Conservation (phyloP, 2,888 invertebrate species). For the Itoplectis maculator region DNA sequence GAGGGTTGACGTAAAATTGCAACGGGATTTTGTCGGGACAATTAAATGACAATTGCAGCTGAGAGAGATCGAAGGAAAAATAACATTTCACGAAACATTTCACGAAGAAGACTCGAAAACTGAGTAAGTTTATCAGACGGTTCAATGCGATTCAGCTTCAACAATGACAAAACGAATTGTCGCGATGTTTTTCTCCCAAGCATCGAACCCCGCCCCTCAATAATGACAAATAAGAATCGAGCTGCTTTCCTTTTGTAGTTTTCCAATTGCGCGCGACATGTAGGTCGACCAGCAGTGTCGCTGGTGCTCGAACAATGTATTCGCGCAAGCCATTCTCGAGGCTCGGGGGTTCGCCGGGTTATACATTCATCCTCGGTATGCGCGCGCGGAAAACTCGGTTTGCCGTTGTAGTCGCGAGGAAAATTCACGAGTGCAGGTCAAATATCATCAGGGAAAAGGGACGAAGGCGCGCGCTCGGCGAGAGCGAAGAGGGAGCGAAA, state of each 20-base stretch:
- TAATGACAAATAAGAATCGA: neutral
- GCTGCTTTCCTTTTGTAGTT: neutral
- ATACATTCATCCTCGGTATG: neutral
- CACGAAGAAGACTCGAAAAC: too few species aligned
- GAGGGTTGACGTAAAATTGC: too few species aligned
- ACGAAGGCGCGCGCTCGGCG: neutral
- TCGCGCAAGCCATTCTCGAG: neutral
- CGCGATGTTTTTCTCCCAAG: neutral
- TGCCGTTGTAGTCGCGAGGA: conserved; percentile 3
- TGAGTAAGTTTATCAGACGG: too few species aligned
- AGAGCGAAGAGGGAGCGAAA: conserved; percentile 24
- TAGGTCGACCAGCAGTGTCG: neutral
- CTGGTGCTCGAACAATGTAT: neutral
- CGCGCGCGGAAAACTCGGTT: conserved; percentile 2
- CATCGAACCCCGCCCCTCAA: neutral
- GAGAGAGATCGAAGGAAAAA: too few species aligned
- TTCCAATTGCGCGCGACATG: neutral
- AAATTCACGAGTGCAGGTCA: conserved; percentile 48
- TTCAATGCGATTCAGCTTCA: too few species aligned
- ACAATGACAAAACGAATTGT: too few species aligned
- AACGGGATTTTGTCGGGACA: too few species aligned
- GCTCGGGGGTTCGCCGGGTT: neutral
- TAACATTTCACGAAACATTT: too few species aligned
- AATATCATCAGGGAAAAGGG: conserved; percentile 36
- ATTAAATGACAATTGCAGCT: too few species aligned